Evolutionary conservation across 2,797 vertebrate genomes (phyloP), one percentile per base, ranked within the genome.

Genomic region (Adelosebastes latens): DNA sequence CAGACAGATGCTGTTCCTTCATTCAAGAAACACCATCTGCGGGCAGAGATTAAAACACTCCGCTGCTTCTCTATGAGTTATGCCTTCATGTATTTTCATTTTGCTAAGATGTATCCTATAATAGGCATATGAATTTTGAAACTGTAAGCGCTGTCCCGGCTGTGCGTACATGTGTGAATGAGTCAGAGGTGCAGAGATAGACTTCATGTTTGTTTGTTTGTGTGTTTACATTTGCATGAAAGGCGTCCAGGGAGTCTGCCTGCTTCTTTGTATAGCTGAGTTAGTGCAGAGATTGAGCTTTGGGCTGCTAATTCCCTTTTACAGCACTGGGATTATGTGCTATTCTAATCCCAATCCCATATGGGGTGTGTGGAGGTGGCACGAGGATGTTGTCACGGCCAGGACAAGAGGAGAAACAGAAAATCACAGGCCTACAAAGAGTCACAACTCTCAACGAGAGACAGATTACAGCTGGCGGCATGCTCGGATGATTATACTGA

Each of bases 261-360:
- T 76, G 61, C 36, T 68, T 59, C 83, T 88, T 88, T 87, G 85
- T 84, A 9, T 49, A 36, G 82, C 78, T 52, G 81, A 88, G 85
- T 89, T 85, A 75, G 80, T 49, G 87, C 86, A 90, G 86, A 87
- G 89, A 88, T 84, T 89, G 87, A 92, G 92, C 81, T 92, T 59
- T 85, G 87, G 83, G 75, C 86, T 88, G 87, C 91, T 95, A 95
- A 95, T 94, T 94, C 94, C 93, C 89, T 92, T 93, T 92, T 91
- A 87, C 90, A 88, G 90, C 83, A 72, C 67, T 55, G 79, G 94
- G 96, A 96, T 96, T 96, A 96, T 87, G 91, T 71, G 83, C 91
- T 93, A 93, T 95, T 95, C 93, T 95, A 95, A 95, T 95, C 94
- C 90, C 91, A 92, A 88, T 93, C 92, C 92, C 93, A 93, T 95